Percentiles rank a stretch among this genome's conserved stretches.
Conservation (phyloP, 2,113 vertebrate species). For the Anhinga anhinga region DNA sequence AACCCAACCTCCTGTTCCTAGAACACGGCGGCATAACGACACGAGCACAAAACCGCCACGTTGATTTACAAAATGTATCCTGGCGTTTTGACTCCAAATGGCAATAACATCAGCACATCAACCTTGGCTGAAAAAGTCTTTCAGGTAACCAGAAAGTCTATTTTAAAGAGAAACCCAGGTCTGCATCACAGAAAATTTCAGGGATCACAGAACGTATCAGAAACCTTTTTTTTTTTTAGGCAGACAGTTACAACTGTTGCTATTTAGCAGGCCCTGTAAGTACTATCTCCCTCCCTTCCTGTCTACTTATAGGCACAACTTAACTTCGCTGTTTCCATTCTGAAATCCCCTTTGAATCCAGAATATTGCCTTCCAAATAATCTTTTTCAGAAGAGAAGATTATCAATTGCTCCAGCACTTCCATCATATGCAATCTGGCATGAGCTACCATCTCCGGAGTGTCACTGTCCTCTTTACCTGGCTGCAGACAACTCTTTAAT, state of each 20-base stretch:
- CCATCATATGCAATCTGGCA: not conserved
- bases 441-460: not conserved
- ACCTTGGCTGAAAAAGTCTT: not conserved
- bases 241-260: not conserved
- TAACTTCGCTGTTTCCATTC: not conserved
- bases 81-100: not conserved
- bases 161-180: not conserved
- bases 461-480: not conserved
- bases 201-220: not conserved
- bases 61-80: not conserved
- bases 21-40: rapidly evolving
- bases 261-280: not conserved
- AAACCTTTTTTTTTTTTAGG: not conserved
- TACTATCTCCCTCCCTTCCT: not conserved
- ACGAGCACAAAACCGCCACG: rapidly evolving
- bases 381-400: not conserved
- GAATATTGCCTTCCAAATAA: not conserved
- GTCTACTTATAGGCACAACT: not conserved
- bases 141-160: not conserved
- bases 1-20: not conserved
- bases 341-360: not conserved
- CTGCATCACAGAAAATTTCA: not conserved
- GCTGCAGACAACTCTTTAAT: not conserved
- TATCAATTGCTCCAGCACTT: not conserved
- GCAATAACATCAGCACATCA: not conserved